These are phyloP conservation scores for Heliconius melpomene DNA, from an alignment of 1,140 invertebrate genomes.

Conservation along the genomic window DNA sequence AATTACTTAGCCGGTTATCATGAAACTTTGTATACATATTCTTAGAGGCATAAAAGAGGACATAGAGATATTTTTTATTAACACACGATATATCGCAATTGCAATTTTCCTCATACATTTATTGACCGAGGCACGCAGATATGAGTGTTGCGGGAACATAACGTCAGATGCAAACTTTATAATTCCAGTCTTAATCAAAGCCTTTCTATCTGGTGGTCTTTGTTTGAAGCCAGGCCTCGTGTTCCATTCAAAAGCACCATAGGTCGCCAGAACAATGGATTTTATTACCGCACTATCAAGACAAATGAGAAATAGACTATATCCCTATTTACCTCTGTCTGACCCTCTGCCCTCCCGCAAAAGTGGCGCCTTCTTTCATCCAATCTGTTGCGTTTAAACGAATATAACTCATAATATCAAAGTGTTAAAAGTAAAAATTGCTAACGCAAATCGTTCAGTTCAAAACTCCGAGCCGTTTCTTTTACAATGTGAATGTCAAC, in stretches of 20 bases:
- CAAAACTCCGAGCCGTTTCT: constrained; percentile 71
- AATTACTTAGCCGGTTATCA: no score
- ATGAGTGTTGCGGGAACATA: constrained; percentile 2
- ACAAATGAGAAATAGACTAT: constrained; percentile 78
- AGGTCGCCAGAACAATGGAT: constrained; percentile 59
- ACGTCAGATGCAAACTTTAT: constrained; percentile 21
- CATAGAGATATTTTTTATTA: no score
- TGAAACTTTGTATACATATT: no score
- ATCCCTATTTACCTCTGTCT: constrained; percentile 74
- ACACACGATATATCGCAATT: neutral
- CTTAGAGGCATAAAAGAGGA: no score
- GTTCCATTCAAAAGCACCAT: constrained; percentile 47
- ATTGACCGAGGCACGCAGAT: neutral
- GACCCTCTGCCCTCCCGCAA: constrained; percentile 58
- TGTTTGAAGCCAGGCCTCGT: constrained; percentile 44
- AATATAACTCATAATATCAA: constrained; percentile 50
- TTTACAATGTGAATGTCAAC: constrained; percentile 63
- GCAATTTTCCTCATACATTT: neutral
- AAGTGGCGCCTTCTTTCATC: constrained; percentile 72
- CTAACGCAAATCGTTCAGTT: constrained; percentile 50
- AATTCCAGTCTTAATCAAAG: constrained; percentile 44
- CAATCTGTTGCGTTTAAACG: constrained; percentile 45
- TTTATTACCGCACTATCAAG: constrained; percentile 73
- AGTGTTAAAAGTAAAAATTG: constrained; percentile 58
- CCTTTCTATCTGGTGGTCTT: constrained; percentile 44